Evolutionary conservation across 23 tunicate species (phyloP).

Genomic region (Diplosoma virens): DNA sequence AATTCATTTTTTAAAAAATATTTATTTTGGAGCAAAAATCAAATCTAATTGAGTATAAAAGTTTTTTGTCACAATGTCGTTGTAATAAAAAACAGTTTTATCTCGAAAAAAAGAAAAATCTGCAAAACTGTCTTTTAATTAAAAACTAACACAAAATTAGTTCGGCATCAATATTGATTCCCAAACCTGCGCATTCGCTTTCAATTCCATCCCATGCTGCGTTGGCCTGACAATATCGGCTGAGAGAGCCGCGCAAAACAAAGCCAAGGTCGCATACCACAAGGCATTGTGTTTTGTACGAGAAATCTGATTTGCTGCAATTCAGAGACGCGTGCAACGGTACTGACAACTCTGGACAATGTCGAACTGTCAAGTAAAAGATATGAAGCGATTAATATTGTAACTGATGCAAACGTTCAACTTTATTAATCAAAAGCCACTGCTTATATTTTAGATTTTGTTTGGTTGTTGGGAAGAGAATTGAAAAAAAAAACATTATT

Average conservation of each 20-base stretch:
- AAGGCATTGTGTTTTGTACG: conserved; percentile 57
- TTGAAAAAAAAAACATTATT: too few relatives aligned
- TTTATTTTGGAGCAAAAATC: too few relatives aligned
- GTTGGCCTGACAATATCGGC: conserved; percentile 47
- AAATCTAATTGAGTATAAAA: too few relatives aligned
- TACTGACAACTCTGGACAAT: conserved; percentile 41
- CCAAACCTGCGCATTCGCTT: conserved; percentile 40
- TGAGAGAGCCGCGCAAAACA: conserved; percentile 32
- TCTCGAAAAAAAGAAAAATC: not conserved
- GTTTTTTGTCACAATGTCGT: not conserved
- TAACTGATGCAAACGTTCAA: too few relatives aligned
- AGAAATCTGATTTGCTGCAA: conserved; percentile 44
- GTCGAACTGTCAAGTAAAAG: conserved; percentile 66
- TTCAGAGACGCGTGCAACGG: conserved; percentile 32
- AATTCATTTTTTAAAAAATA: too few relatives aligned
- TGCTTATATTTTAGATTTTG: too few relatives aligned
- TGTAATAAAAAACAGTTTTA: not conserved
- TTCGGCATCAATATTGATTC: too few relatives aligned
- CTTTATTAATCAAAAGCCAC: too few relatives aligned
- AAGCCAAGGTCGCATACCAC: conserved; percentile 49
- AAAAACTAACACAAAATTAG: too few relatives aligned
- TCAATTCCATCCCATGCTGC: conserved; percentile 51
- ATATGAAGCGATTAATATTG: too few relatives aligned
- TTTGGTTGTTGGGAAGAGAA: too few relatives aligned
- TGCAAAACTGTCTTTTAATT: not conserved